Percentiles rank a stretch among this genome's conserved stretches.
These are phyloP conservation scores for Disparrhopalites patrizii DNA, from an alignment of 2,888 invertebrate genomes.

Conservation along the genomic window DNA sequence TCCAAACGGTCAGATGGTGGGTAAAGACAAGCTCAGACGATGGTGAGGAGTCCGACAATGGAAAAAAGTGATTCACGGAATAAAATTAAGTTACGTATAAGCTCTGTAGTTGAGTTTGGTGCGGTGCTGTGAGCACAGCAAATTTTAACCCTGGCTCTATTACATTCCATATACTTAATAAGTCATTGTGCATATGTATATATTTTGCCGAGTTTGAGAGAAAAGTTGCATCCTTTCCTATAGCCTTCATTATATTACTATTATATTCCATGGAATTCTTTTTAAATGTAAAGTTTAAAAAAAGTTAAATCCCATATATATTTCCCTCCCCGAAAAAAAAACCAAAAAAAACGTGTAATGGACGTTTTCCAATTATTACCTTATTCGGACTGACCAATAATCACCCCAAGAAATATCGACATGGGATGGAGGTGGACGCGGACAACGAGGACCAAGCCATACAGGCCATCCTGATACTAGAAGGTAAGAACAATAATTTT, in stretches of 20 bases:
- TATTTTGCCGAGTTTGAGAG: no score
- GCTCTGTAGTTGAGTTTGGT: slow-evolving; percentile 5
- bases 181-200: no score
- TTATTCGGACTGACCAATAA: neutral
- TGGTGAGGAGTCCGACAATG: slow-evolving; percentile 1
- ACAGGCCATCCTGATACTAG: slow-evolving; percentile 43
- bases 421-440: slow-evolving; percentile 46
- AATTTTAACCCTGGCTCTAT: neutral
- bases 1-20: no score
- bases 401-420: neutral
- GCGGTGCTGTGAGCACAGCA: neutral
- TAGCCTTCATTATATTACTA: no score
- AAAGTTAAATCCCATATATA: no score
- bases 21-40: neutral
- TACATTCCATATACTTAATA: neutral
- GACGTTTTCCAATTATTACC: neutral
- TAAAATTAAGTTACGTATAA: neutral
- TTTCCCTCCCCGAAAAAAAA: neutral
- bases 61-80: neutral
- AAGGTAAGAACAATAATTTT: slow-evolving; percentile 34
- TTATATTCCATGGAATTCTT: slow-evolving; percentile 5
- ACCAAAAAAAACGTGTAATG: neutral
- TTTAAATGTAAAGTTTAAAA: slow-evolving; percentile 4
- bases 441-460: slow-evolving; percentile 46
- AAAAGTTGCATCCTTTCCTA: no score